These are phyloP conservation scores for Hydropotes inermis DNA, from an alignment of 2,113 vertebrate species.

Conservation along the genomic window DNA sequence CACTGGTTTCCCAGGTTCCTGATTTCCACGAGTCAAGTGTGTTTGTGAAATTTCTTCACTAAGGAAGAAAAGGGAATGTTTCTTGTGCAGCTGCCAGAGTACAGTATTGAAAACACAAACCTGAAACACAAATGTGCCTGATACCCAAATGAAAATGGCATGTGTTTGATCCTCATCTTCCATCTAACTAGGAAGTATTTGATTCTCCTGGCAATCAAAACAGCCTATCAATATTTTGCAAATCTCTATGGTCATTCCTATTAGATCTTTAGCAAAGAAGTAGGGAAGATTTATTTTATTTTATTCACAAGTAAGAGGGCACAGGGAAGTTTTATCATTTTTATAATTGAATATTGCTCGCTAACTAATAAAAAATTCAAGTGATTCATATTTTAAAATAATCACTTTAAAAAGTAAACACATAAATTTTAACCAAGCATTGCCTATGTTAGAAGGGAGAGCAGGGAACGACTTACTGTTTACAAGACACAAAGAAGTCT, in stretches of 20 bases:
- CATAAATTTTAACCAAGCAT: neutral
- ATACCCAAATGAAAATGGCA: neutral
- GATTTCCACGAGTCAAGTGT: neutral
- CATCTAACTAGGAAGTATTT: neutral
- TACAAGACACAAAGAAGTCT: neutral
- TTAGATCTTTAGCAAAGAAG: neutral
- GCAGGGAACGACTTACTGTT: neutral
- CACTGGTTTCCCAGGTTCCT: neutral
- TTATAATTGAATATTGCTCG: neutral
- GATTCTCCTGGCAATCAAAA: neutral
- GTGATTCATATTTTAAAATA: slow-evolving; percentile 8
- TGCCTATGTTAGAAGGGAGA: neutral
- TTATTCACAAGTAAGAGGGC: neutral
- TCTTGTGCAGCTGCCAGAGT: neutral
- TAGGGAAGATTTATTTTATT: neutral
- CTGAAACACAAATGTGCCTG: neutral
- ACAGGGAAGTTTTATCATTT: neutral
- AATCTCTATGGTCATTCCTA: neutral
- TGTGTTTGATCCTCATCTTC: neutral
- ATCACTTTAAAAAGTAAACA: neutral
- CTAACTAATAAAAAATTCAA: neutral
- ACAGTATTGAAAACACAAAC: neutral
- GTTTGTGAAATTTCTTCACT: neutral
- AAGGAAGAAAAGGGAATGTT: neutral
- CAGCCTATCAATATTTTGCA: neutral